Evolutionary conservation across 2,888 invertebrate species (phyloP).

Genomic region (Thumatha senex): DNA sequence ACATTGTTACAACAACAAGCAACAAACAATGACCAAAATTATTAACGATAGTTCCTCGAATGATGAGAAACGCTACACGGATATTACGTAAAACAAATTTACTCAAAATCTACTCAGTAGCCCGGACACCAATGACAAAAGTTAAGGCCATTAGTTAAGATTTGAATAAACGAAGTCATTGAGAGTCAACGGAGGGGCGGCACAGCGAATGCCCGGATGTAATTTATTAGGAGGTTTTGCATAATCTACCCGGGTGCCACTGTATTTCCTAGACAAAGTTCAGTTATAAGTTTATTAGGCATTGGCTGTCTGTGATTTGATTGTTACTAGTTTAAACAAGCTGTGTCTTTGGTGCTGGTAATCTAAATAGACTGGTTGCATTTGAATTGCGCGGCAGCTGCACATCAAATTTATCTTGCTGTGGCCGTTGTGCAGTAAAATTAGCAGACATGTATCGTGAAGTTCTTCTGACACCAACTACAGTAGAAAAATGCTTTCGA

Average conservation of each 20-base stretch:
- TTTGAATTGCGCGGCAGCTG: no score
- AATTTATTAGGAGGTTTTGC: constrained; percentile 23
- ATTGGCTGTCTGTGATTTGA: constrained; percentile 2
- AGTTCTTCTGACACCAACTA: no score
- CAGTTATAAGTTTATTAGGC: constrained; percentile 3
- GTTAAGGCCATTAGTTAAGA: constrained; percentile 26
- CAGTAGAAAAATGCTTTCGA: no score
- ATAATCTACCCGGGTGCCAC: constrained; percentile 9
- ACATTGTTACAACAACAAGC: no score
- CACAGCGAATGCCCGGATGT: constrained; percentile 16
- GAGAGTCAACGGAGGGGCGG: constrained; percentile 7
- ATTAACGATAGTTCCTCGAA: neutral
- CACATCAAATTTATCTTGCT: no score
- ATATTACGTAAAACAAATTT: neutral
- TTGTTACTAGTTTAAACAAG: neutral
- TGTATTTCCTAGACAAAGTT: constrained; percentile 12
- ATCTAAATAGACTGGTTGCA: neutral
- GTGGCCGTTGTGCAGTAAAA: no score
- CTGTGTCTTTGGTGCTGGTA: no score
- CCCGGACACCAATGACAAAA: constrained; percentile 13
- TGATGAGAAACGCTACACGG: neutral
- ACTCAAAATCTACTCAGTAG: constrained; percentile 7
- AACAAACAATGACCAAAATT: neutral
- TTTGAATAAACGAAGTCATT: constrained; percentile 44
- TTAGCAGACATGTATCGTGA: no score